Evolutionary conservation across 2,797 vertebrate genomes (phyloP).

Genomic region (Labroides dimidiatus): DNA sequence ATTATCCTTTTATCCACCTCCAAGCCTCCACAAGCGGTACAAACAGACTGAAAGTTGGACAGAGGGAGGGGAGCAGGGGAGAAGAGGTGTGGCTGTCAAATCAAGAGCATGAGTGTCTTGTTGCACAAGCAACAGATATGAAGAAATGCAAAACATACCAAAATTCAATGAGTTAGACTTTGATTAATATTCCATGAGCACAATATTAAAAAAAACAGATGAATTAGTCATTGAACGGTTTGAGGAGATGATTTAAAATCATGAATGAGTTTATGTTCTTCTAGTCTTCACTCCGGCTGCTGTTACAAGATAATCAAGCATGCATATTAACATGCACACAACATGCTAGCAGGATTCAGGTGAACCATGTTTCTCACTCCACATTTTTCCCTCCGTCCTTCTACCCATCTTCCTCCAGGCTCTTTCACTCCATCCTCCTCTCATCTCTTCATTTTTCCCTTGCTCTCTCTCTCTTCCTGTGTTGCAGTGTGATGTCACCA

Average conservation of each 20-base stretch:
- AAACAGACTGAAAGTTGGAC: slow-evolving; percentile 39
- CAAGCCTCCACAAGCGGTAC: slow-evolving; percentile 29
- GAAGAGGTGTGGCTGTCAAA: slow-evolving; percentile 23
- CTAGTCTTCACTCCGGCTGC: slow-evolving; percentile 6
- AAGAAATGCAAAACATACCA: slow-evolving; percentile 26
- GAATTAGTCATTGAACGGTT: slow-evolving; percentile 39
- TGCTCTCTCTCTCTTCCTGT: slow-evolving; percentile 36
- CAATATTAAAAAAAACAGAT: slow-evolving; percentile 53
- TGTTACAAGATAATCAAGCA: slow-evolving; percentile 15
- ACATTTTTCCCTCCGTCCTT: slow-evolving; percentile 8
- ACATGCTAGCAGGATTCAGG: background rate
- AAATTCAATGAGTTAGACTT: slow-evolving; percentile 21
- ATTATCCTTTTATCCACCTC: slow-evolving; percentile 58
- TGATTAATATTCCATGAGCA: slow-evolving; percentile 55
- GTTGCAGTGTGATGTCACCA: slow-evolving; percentile 73
- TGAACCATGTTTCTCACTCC: background rate
- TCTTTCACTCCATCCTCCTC: slow-evolving; percentile 35
- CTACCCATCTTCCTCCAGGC: slow-evolving; percentile 42
- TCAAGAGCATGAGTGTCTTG: slow-evolving; percentile 19
- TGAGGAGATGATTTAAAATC: slow-evolving; percentile 26
- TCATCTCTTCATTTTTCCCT: slow-evolving; percentile 23
- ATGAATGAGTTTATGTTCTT: slow-evolving; percentile 16
- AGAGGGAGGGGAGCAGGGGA: slow-evolving; percentile 25
- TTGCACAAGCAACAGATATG: slow-evolving; percentile 21
- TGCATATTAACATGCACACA: slow-evolving; percentile 13